Percentiles rank a stretch among this genome's conserved stretches.
phyloP scores from a whole-genome alignment of 1,140 invertebrate genomes.

The Brachionus rubens region DNA sequence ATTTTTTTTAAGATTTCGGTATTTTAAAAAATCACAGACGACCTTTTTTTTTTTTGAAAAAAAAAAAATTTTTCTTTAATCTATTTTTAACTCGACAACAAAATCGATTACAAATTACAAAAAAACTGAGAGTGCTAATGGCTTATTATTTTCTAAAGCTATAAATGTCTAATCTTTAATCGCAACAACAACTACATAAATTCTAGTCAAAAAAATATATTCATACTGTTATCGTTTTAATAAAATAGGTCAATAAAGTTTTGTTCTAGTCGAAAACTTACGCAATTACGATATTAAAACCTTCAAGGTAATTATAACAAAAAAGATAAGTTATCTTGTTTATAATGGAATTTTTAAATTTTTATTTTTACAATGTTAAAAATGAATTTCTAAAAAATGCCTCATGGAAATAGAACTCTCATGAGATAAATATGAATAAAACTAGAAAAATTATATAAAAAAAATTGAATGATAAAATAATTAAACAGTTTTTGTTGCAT shows the following conservation, averaged over 20 bases:
- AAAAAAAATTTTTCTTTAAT: conserved; percentile 22
- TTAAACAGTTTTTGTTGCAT: too few species aligned
- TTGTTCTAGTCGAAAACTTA: neutral
- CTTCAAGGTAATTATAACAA: neutral
- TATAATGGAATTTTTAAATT: neutral
- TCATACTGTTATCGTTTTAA: conserved; percentile 1
- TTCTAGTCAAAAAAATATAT: neutral
- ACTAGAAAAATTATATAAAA: too few species aligned
- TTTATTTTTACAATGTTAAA: too few species aligned
- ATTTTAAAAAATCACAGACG: conserved; percentile 33
- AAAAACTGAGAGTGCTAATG: neutral
- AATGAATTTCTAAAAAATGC: too few species aligned
- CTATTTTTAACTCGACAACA: neutral
- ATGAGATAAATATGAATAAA: too few species aligned
- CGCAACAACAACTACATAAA: neutral
- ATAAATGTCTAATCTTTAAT: conserved; percentile 38
- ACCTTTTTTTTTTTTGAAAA: too few species aligned
- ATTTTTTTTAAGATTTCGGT: conserved; percentile 16
- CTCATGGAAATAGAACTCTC: too few species aligned
- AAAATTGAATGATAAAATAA: too few species aligned
- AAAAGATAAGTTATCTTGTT: neutral
- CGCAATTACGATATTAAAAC: neutral
- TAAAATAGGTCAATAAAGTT: neutral
- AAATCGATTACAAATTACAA: conserved; percentile 18
- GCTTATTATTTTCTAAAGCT: neutral